Conservation (phyloP, 2,888 invertebrate species). For the Diadegma fenestrale region DNA sequence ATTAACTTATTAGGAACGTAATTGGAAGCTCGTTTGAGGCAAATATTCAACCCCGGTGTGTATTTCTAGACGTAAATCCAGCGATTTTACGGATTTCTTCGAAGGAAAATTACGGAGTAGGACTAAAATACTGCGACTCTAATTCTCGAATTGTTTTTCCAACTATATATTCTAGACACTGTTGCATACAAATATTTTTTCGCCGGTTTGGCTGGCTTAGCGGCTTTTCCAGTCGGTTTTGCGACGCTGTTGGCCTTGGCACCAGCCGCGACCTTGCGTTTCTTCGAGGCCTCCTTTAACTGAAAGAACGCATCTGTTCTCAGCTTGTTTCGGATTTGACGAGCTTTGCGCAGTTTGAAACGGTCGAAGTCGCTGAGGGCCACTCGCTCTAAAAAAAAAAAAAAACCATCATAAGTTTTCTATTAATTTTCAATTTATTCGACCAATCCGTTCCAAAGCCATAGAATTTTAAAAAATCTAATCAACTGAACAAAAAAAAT, state of each 20-base stretch:
- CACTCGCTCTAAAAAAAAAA: slow-evolving; percentile 89
- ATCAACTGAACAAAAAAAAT: no score
- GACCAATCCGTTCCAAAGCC: no score
- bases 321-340: slow-evolving; percentile 93
- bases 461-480: no score
- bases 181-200: slow-evolving; percentile 79
- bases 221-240: slow-evolving; percentile 78
- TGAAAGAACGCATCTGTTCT: slow-evolving; percentile 91
- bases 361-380: slow-evolving; percentile 97
- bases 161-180: slow-evolving; percentile 69
- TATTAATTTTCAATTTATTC: not conserved
- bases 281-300: slow-evolving; percentile 88
- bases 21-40: no score
- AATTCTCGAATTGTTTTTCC: slow-evolving; percentile 14
- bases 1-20: no score
- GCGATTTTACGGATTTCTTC: no score
- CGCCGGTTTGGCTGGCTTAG: slow-evolving; percentile 85
- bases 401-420: not conserved
- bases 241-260: slow-evolving; percentile 77
- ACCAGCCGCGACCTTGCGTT: slow-evolving; percentile 84
- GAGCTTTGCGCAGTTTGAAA: slow-evolving; percentile 96
- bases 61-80: no score
- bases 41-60: no score
- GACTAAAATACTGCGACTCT: not conserved
- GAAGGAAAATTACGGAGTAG: not conserved